These are phyloP conservation scores for Euwallacea similis DNA, from an alignment of 1,140 invertebrate species.

Conservation along the genomic window DNA sequence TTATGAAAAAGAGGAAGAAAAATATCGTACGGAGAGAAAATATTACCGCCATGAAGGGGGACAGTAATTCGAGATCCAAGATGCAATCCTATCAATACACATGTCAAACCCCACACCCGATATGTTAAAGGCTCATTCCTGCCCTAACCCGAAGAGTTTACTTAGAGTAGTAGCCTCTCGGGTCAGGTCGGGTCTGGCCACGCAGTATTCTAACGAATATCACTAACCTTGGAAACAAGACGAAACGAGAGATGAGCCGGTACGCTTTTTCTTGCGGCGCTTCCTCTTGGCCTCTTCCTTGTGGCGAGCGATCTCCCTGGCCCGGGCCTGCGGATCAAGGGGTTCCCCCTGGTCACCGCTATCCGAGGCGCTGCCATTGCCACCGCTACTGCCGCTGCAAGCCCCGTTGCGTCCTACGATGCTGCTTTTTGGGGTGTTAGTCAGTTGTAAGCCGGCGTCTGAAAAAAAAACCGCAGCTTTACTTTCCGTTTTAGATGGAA, in stretches of 20 bases:
- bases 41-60: too few species aligned
- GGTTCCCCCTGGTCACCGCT: conserved; percentile 53
- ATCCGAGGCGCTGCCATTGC: conserved; percentile 50
- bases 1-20: too few species aligned
- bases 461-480: conserved; percentile 28
- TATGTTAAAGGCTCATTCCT: too few species aligned
- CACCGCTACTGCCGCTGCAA: conserved; percentile 44
- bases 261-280: conserved; percentile 84
- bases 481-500: neutral
- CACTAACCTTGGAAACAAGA: conserved; percentile 82
- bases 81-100: too few species aligned
- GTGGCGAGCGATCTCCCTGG: conserved; percentile 66
- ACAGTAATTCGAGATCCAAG: too few species aligned
- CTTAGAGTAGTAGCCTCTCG: too few species aligned
- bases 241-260: conserved; percentile 81
- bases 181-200: too few species aligned
- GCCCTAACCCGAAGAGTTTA: too few species aligned
- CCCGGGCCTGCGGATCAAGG: conserved; percentile 56
- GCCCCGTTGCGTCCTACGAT: conserved; percentile 41
- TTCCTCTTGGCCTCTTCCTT: conserved; percentile 86
- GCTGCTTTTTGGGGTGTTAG: conserved; percentile 34
- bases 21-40: too few species aligned
- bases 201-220: too few species aligned
- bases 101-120: too few species aligned
- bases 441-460: conserved; percentile 37